Evolutionary conservation across 2,113 vertebrate species (phyloP).

Genomic region (Bos indicus): DNA sequence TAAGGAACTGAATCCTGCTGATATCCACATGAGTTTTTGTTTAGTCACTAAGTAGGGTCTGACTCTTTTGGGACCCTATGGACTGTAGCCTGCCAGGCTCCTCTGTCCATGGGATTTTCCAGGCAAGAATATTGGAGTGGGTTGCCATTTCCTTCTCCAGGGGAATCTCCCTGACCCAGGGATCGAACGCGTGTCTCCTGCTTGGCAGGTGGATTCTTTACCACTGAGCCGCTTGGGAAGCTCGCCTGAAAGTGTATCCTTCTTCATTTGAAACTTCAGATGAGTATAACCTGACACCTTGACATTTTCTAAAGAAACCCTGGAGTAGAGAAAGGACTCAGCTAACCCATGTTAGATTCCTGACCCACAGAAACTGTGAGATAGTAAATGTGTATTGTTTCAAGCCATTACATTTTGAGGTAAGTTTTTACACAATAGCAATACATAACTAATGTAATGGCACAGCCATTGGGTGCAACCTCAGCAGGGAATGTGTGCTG

Average conservation of each 20-base stretch:
- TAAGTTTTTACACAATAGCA: neutral
- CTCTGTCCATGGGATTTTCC: neutral
- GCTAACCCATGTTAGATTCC: neutral
- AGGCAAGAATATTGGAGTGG: neutral
- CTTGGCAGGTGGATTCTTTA: neutral
- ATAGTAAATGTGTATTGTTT: neutral
- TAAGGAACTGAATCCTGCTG: neutral
- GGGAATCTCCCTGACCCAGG: neutral
- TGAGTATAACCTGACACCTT: neutral
- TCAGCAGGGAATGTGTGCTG: neutral
- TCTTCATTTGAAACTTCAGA: neutral
- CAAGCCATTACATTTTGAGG: neutral
- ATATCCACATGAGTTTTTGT: neutral
- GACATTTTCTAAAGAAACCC: neutral
- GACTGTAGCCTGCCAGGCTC: neutral
- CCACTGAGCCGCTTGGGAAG: neutral
- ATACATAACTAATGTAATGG: neutral
- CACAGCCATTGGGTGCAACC: neutral
- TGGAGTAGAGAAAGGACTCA: neutral
- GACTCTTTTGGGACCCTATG: neutral
- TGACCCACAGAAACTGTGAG: neutral
- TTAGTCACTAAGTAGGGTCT: neutral
- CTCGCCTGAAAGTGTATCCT: neutral
- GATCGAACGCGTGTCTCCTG: accelerated
- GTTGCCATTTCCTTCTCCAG: neutral